Evolutionary conservation across 2,797 vertebrate species (phyloP), one percentile per base, ranked within the genome.

Genomic region (Remorina albescens): DNA sequence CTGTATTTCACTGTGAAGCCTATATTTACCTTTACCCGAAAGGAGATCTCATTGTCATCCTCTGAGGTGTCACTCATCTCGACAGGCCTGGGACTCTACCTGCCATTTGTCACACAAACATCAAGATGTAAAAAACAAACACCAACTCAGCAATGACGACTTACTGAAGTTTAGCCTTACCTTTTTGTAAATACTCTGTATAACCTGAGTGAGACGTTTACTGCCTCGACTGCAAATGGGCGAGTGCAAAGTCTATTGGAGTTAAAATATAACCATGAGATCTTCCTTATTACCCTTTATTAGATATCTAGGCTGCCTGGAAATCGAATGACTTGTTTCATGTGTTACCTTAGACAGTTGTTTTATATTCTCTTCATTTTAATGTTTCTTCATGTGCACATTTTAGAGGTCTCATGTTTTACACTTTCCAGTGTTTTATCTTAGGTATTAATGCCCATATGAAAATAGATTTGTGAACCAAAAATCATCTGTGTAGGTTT

Each of bases 31-130:
- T 93, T 95, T 1, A 94, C 88, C 10, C 62, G 6, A 47, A 95
- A 95, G 23, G 84, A 86, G 76, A 95, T 93, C 85, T 95, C 94
- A n/a, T 41, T 76, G 21, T 94, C 89, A 0, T 92, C 90, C 1
- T 93, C 94, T 3, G 63, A 79, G 8, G 21, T 32, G 72, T 94
- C 89, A 4, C 71, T 92, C 94, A 94, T 94, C 65, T 81, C 63
- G 1, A 55, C 47, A 1, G 15, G 3, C 5, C 32, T n/a, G 4
- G 4, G 34, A 0, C 13, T 62, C 19, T 16, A 32, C 32, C 64
- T 65, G 49, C 25, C 50, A 19, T 3, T 8, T 39, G 23, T 13
- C 9, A 44, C 19, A 66, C 1, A 46, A 64, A 37, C 41, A 34
- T 2, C 6, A 47, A 49, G 12, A 26, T 18, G 7, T 37, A 15